These are phyloP conservation scores for Spicauda simplicius DNA, from an alignment of 2,888 invertebrate genomes.

Conservation along the genomic window DNA sequence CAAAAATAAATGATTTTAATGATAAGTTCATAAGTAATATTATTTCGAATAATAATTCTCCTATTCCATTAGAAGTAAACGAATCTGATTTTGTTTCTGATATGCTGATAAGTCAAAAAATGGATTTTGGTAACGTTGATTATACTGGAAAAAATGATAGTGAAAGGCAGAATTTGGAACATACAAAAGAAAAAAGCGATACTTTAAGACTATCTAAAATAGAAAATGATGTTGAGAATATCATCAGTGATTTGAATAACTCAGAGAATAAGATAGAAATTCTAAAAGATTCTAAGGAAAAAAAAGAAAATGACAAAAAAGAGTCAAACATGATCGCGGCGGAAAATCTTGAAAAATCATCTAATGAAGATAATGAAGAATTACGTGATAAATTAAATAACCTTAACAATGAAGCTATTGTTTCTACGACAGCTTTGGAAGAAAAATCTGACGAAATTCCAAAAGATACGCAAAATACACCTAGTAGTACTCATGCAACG, in stretches of 20 bases:
- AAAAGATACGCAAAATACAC: slow-evolving; percentile 35
- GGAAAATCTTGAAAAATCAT: not conserved
- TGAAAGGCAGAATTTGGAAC: not conserved
- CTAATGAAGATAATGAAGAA: not conserved
- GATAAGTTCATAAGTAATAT: slow-evolving; percentile 59
- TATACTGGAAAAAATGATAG: not conserved
- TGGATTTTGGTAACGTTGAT: not conserved
- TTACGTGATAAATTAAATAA: not conserved
- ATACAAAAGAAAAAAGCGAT: not conserved
- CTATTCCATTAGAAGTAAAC: slow-evolving; percentile 6
- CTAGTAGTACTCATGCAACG: slow-evolving; percentile 37
- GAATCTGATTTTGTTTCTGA: slow-evolving; percentile 19
- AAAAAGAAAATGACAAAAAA: not conserved
- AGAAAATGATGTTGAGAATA: not conserved
- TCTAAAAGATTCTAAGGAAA: not conserved
- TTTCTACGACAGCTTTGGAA: slow-evolving; percentile 58
- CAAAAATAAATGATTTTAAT: slow-evolving; percentile 50
- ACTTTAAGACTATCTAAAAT: not conserved
- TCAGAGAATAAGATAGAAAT: not conserved
- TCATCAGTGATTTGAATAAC: not conserved
- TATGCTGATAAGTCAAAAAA: slow-evolving; percentile 4
- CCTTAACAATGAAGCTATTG: slow-evolving; percentile 51
- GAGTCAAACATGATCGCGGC: no score
- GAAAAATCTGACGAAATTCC: slow-evolving; percentile 39
- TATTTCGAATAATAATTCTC: slow-evolving; percentile 34